Evolutionary conservation across 2,888 invertebrate species (phyloP), one percentile per base, ranked within the genome.

Genomic region (Ichneumoninae sp.): DNA sequence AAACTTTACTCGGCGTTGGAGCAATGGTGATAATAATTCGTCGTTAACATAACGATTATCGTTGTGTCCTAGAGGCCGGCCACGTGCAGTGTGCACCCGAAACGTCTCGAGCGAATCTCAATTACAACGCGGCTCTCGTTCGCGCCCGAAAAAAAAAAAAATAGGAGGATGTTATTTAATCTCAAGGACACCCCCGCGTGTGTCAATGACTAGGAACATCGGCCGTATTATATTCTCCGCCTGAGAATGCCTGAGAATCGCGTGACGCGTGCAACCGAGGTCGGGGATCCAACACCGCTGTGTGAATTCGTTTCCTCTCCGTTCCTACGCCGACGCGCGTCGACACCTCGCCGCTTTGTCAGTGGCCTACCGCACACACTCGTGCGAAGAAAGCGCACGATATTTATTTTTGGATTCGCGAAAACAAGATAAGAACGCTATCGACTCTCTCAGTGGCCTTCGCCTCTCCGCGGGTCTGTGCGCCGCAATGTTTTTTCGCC

Each of bases 231-330:
- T 72, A 30, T 79, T 52, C 33, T 57, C 62, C 50, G 36, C 44
- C n/a, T 44, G 72, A 16, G 66, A 52, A 76, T 57, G 54, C 66
- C 33, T 13, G n/a, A 33, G 65, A 81, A 76, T 71, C 19, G 62
- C 76, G 81, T 81, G 76, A 81, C 76, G 81, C 81, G 75, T 54
- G 81, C 81, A 71, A 76, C 70, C 75, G 81, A 81, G 81, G 81
- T 81, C 81, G 76, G 81, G 75, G 65, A 81, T 69, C 69, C 50
- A 3, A 16, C 62, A 33, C 54, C 71, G 76, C 54, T 65, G 74
- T 65, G 74, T 30, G 40, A 44, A 4, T 66, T 47, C 22, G 22
- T 72, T 65, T 68, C 62, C 22, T 54, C 50, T 72, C 72, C 72
- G 22, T 54, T 52, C 57, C 19, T 44, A 57, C 57, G 40, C 74